Percentiles rank a stretch among this genome's conserved stretches.
These are phyloP conservation scores for Apogon talboti DNA, from an alignment of 2,797 vertebrate genomes.

Conservation along the genomic window DNA sequence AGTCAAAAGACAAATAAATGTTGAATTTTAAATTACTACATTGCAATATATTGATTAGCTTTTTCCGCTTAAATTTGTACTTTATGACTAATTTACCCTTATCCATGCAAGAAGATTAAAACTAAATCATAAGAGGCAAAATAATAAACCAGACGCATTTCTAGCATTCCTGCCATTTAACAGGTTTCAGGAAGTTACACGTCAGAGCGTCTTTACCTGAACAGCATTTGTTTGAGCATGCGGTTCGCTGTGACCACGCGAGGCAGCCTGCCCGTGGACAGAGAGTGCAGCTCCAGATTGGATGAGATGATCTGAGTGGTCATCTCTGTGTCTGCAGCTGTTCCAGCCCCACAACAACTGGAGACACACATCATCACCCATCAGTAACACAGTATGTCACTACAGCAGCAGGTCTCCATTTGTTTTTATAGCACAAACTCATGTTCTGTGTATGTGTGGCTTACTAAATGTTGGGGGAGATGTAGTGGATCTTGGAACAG, in stretches of 20 bases:
- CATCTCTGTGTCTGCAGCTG: conserved; percentile 98
- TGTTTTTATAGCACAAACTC: not conserved
- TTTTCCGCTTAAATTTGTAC: too few species aligned
- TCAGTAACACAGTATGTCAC: not conserved
- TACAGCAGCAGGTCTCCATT: not conserved
- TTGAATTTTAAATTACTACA: too few species aligned
- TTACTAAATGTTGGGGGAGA: conserved; percentile 97
- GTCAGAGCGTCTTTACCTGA: conserved; percentile 84
- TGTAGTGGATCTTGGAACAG: conserved; percentile 98
- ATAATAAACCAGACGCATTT: too few species aligned
- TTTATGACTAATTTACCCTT: too few species aligned
- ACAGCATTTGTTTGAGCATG: conserved; percentile 99
- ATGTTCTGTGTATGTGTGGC: conserved; percentile 52
- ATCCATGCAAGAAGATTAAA: too few species aligned
- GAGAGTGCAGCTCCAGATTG: conserved; percentile 94
- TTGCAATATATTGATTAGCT: too few species aligned
- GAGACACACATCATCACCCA: conserved; percentile 5
- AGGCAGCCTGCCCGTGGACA: conserved; percentile 93
- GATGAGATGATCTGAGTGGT: conserved; percentile 98
- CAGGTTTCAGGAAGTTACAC: not conserved
- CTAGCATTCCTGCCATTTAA: too few species aligned
- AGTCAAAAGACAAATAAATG: too few species aligned
- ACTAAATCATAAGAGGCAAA: too few species aligned
- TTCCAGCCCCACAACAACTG: conserved; percentile 97
- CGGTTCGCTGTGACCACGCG: conserved; percentile 94